A percentile compares a stretch with the other conserved stretches of the same genome.
phyloP scores from a whole-genome alignment of 2,113 vertebrate species.

The Sebastes fasciatus region DNA sequence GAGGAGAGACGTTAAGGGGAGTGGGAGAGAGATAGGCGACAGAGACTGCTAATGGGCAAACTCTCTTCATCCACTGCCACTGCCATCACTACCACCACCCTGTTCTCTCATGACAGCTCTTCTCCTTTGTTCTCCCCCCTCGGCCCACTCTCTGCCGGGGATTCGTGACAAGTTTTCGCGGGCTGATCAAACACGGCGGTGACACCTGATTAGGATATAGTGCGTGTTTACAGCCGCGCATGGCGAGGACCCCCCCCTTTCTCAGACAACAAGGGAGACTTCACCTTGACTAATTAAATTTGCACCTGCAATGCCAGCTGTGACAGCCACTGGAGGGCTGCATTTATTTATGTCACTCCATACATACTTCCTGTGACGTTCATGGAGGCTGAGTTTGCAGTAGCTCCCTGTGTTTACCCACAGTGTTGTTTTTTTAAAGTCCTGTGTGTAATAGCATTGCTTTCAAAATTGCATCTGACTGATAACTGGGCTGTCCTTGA shows the following conservation, averaged over 20 bases:
- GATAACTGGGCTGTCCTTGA: not conserved
- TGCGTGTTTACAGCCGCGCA: slow-evolving; percentile 94
- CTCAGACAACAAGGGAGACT: slow-evolving; percentile 90
- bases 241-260: slow-evolving; percentile 83
- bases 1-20: slow-evolving; percentile 67
- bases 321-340: slow-evolving; percentile 88
- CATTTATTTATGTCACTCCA: slow-evolving; percentile 84
- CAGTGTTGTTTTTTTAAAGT: slow-evolving; percentile 47
- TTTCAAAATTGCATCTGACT: slow-evolving; percentile 13
- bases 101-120: slow-evolving; percentile 90
- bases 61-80: slow-evolving; percentile 87
- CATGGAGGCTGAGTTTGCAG: slow-evolving; percentile 69
- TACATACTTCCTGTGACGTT: slow-evolving; percentile 80
- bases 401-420: slow-evolving; percentile 55
- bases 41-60: slow-evolving; percentile 89
- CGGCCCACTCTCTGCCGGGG: slow-evolving; percentile 91
- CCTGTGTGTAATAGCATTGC: not conserved
- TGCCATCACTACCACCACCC: slow-evolving; percentile 80
- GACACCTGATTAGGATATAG: slow-evolving; percentile 95
- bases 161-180: slow-evolving; percentile 93
- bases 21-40: slow-evolving; percentile 66
- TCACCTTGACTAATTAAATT: slow-evolving; percentile 96
- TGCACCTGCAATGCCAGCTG: slow-evolving; percentile 90
- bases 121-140: slow-evolving; percentile 90
- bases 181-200: slow-evolving; percentile 94